Percentiles rank a stretch among this genome's conserved stretches.
Evolutionary conservation across 2,888 invertebrate species (phyloP).

Genomic region (Trachelus troglodyta): DNA sequence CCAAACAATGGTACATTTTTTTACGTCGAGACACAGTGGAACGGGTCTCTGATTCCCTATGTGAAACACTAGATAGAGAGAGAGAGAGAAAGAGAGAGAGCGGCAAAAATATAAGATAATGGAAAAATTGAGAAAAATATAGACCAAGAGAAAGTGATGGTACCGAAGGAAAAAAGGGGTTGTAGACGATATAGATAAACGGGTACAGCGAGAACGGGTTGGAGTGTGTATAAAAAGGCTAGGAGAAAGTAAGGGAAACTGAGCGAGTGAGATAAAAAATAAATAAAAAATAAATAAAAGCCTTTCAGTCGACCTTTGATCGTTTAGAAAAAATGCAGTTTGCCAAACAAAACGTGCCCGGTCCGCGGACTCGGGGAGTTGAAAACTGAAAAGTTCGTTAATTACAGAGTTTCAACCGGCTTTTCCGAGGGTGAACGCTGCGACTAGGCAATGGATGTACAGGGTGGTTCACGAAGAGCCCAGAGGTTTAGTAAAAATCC

Average conservation of each 20-base stretch:
- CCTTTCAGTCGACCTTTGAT: slow-evolving; percentile 36
- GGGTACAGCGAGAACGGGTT: not conserved
- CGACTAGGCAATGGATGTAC: not conserved
- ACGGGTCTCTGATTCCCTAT: not conserved
- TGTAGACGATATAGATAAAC: not conserved
- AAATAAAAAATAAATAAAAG: slow-evolving; percentile 22
- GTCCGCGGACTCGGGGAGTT: slow-evolving; percentile 29
- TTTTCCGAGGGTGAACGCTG: slow-evolving; percentile 17
- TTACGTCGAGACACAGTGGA: not conserved
- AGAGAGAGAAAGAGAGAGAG: not conserved
- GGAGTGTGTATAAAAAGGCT: slow-evolving; percentile 18
- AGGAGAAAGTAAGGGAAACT: slow-evolving; percentile 9
- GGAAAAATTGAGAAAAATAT: not conserved
- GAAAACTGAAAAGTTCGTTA: slow-evolving; percentile 52
- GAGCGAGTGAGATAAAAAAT: slow-evolving; percentile 21
- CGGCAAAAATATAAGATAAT: not conserved
- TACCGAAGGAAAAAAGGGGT: not conserved
- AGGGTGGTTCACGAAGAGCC: slow-evolving; percentile 12
- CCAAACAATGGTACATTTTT: slow-evolving; percentile 1
- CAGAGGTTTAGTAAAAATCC: slow-evolving; percentile 18
- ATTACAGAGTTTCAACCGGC: slow-evolving; percentile 47
- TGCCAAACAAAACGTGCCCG: slow-evolving; percentile 41
- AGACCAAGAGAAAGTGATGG: not conserved
- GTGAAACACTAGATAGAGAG: not conserved
- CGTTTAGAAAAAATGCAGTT: slow-evolving; percentile 48